These are phyloP conservation scores for Synaphobranchus kaupii DNA, from an alignment of 2,797 vertebrate species.

Conservation along the genomic window DNA sequence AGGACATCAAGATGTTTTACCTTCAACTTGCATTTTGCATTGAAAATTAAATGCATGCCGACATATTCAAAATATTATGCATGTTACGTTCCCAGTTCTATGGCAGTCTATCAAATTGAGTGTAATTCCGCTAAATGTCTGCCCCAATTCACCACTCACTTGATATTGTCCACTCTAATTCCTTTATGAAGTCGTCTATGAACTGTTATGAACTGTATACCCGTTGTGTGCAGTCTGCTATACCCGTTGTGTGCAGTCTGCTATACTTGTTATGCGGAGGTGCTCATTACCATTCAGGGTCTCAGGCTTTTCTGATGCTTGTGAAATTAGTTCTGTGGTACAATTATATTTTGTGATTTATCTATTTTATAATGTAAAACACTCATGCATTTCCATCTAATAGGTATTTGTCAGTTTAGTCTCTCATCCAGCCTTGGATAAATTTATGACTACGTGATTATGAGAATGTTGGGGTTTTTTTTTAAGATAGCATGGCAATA, in stretches of 20 bases:
- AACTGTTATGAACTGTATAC: too few species aligned
- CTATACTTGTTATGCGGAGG: too few species aligned
- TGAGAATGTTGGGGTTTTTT: too few species aligned
- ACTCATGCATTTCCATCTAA: background rate
- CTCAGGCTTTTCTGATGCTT: background rate
- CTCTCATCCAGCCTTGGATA: too few species aligned
- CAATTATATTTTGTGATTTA: background rate
- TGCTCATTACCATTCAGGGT: too few species aligned
- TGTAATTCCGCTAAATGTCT: too few species aligned
- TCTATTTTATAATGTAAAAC: background rate
- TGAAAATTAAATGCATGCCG: background rate
- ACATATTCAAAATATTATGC: background rate
- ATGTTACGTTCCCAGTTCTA: background rate
- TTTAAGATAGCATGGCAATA: background rate
- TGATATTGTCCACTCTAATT: too few species aligned
- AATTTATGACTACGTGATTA: background rate
- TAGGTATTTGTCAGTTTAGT: too few species aligned
- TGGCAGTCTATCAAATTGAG: too few species aligned
- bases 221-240: background rate
- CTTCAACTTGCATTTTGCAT: background rate
- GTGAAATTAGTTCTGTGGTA: background rate
- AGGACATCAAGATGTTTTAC: background rate
- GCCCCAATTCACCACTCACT: background rate
- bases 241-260: too few species aligned
- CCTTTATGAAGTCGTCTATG: too few species aligned